Evolutionary conservation across 2,113 vertebrate species (phyloP), one percentile per base, ranked within the genome.

Genomic region (Equus przewalskii): DNA sequence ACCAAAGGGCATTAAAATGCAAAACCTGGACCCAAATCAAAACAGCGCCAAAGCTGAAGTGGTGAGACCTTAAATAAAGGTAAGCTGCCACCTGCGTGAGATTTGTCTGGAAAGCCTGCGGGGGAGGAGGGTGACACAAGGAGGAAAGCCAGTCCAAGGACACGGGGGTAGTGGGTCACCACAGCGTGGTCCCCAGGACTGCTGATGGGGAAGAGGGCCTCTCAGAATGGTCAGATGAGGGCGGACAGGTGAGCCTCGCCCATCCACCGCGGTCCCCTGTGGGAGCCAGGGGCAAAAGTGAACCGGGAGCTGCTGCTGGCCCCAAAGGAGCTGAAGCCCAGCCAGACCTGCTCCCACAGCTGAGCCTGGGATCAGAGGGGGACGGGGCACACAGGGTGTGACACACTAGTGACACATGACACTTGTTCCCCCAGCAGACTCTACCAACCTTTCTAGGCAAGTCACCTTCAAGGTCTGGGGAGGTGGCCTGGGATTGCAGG

Each of bases 231-330:
- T 86, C 83, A 54, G 64, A 33, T n/a, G 64, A 86, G 46, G 46
- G 30, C 24, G 49, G 46, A 36, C 64, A 36, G 64, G 46, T 6
- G 10, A 6, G 5, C 21, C 33, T 26, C 15, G 64, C 5, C 46
- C 1, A 0, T 69, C 49, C n/a, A 8, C 1, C n/a, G n/a, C 67
- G 0, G 1, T 12, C 16, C 44, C 67, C 67, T 8, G 5, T 0
- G 24, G 0, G 46, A 46, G 80, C 58, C 14, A 10, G 41, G 80
- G 26, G 14, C n/a, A 46, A 18, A 12, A 12, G 80, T 46, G 41
- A 30, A 46, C 58, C 19, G 10, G 41, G 19, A 24, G 70, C 21
- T 44, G 70, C 36, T 14, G 21, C 58, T 60, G 58, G 58, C 0
- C 16, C 33, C 5, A 60, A 60, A 19, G 62, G 62, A 64, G 26